Conservation (phyloP, 1,140 invertebrate genomes). For the Drosophila bipectinata region DNA sequence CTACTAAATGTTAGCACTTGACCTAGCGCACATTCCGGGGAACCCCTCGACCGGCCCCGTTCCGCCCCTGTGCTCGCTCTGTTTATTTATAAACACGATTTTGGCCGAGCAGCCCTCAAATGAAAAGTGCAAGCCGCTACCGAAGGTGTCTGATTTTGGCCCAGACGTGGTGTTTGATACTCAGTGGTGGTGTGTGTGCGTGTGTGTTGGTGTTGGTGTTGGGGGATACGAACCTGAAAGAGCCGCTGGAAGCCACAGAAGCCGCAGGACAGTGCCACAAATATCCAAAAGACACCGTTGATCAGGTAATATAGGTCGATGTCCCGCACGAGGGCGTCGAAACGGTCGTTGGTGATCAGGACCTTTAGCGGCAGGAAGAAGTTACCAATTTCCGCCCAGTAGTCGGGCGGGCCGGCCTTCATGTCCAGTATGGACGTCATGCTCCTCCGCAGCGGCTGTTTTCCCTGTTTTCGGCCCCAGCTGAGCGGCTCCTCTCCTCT, state of each 20-base stretch:
- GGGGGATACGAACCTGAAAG: conserved; percentile 64
- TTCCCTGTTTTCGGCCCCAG: conserved; percentile 30
- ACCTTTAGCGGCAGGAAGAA: conserved; percentile 81
- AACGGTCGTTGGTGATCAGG: conserved; percentile 76
- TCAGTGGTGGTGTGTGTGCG: not conserved
- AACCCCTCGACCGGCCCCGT: not conserved
- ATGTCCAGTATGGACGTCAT: conserved; percentile 79
- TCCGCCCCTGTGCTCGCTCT: conserved; percentile 39
- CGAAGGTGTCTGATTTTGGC: conserved; percentile 2
- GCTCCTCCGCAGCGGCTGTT: conserved; percentile 30
- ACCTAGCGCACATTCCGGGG: conserved; percentile 2
- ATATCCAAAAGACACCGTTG: conserved; percentile 81
- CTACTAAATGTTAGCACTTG: not conserved
- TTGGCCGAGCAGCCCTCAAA: conserved; percentile 46
- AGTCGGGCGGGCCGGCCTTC: conserved; percentile 71
- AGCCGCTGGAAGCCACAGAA: conserved; percentile 73
- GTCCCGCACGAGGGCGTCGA: conserved; percentile 73
- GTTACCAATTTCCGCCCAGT: conserved; percentile 78
- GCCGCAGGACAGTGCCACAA: conserved; percentile 66
- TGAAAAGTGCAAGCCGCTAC: conserved; percentile 19
- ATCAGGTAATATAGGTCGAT: conserved; percentile 79
- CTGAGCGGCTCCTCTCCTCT: conserved; percentile 14
- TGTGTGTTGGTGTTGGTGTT: not conserved
- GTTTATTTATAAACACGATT: conserved; percentile 71
- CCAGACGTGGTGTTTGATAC: too few species aligned